These are phyloP conservation scores for Mormyrops attenuatus DNA, from an alignment of 2,797 vertebrate genomes.

Conservation along the genomic window DNA sequence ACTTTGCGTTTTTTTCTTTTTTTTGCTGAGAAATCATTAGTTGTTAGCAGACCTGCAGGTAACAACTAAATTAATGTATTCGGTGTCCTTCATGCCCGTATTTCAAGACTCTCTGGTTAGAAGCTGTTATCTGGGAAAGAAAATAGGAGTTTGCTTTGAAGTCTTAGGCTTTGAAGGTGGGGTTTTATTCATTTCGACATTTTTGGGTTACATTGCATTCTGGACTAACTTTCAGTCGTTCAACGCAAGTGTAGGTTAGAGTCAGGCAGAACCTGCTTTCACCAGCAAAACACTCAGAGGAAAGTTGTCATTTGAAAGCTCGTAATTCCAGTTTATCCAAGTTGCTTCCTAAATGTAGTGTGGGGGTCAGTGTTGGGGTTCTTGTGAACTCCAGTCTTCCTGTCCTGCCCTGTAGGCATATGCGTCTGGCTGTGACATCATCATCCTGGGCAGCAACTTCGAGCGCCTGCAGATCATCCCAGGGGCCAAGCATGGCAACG, in stretches of 20 bases:
- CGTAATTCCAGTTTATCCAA: not conserved
- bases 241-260: not conserved
- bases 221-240: not conserved
- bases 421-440: constrained; percentile 94
- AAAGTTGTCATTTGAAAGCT: not conserved
- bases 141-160: not conserved
- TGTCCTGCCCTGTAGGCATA: constrained; percentile 69
- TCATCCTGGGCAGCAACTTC: constrained; percentile 92
- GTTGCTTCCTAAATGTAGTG: not conserved
- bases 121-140: not conserved
- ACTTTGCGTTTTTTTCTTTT: not conserved
- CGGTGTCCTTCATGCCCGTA: not conserved
- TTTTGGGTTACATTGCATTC: not conserved
- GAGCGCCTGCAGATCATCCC: constrained; percentile 96
- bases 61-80: not conserved
- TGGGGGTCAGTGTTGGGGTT: constrained; percentile 3
- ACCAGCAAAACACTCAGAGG: not conserved
- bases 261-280: not conserved
- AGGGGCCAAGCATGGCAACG: constrained; percentile 93
- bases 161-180: not conserved
- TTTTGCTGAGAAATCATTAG: not conserved
- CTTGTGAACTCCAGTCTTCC: not conserved
- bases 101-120: not conserved
- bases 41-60: not conserved
- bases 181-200: not conserved